phyloP scores from a whole-genome alignment of 2,888 invertebrate species.

The Melanotus villosus region DNA sequence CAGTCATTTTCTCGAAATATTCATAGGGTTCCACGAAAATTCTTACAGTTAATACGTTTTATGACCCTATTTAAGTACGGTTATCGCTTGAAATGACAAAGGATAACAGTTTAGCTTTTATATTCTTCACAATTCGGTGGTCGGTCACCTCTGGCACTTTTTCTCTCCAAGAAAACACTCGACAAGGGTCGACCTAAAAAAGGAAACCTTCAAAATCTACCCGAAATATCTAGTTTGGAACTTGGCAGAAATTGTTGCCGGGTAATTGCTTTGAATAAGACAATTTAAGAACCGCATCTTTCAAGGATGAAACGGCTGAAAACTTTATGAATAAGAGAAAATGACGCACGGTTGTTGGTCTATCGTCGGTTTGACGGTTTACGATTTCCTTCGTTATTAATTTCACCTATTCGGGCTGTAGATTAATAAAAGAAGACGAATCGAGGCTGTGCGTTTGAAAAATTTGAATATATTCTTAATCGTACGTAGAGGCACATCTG shows the following conservation, averaged over 20 bases:
- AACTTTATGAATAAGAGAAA: background rate
- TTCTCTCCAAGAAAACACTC: conserved; percentile 2
- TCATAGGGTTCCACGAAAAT: conserved; percentile 14
- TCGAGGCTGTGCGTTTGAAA: no score
- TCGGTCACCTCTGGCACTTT: background rate
- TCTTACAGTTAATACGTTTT: conserved; percentile 22
- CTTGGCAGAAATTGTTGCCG: background rate
- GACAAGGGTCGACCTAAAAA: background rate
- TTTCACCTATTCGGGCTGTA: background rate
- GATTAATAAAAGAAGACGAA: no score
- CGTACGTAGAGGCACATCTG: conserved; percentile 49
- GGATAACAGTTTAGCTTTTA: conserved; percentile 16
- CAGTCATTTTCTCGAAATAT: conserved; percentile 14
- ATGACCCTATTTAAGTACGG: conserved; percentile 11
- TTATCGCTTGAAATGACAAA: conserved; percentile 13
- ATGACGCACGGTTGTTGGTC: background rate
- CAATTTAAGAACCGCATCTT: conserved; percentile 6
- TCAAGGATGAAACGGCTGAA: background rate
- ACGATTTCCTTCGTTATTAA: background rate
- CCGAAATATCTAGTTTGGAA: background rate
- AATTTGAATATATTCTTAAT: conserved; percentile 28
- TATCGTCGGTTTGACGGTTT: background rate
- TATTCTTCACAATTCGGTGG: conserved; percentile 9
- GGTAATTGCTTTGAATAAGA: conserved; percentile 6
- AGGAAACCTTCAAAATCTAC: background rate